phyloP scores from a whole-genome alignment of 2,113 vertebrate genomes.

The Oreochromis spilurus region DNA sequence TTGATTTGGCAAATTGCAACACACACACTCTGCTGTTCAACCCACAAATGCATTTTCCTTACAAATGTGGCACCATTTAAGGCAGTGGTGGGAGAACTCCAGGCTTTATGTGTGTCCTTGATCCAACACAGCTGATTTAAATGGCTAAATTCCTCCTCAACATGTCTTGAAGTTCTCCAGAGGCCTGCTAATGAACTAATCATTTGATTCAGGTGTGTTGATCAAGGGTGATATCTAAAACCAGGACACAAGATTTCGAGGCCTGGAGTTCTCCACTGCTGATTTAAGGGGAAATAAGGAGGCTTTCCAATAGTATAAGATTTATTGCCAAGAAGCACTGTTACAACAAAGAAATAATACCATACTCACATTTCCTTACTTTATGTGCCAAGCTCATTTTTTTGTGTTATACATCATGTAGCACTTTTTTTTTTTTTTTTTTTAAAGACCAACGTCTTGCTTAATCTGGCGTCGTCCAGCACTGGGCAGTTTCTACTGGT shows the following conservation, averaged over 20 bases:
- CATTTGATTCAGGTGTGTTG: not conserved
- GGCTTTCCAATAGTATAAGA: not conserved
- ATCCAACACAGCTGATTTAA: not conserved
- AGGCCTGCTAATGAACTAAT: not conserved
- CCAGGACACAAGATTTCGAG: not conserved
- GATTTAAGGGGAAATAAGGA: not conserved
- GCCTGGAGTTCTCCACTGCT: not conserved
- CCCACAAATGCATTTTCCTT: not conserved
- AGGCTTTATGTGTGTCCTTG: not conserved
- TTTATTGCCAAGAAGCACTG: not conserved
- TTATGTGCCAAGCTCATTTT: not conserved
- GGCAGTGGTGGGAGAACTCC: not conserved
- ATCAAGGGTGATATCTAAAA: not conserved
- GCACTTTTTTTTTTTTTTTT: not conserved
- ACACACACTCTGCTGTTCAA: not conserved
- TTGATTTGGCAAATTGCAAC: not conserved
- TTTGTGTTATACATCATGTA: not conserved
- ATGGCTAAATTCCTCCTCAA: not conserved
- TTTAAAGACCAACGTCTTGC: not conserved
- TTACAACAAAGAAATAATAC: not conserved
- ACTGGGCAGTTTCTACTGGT: not conserved
- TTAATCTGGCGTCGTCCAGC: not conserved
- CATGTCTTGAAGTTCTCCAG: accelerated
- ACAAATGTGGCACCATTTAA: not conserved
- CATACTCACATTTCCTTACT: not conserved